These are phyloP conservation scores for Microtus montanus DNA, from an alignment of 2,113 vertebrate genomes.

Conservation along the genomic window DNA sequence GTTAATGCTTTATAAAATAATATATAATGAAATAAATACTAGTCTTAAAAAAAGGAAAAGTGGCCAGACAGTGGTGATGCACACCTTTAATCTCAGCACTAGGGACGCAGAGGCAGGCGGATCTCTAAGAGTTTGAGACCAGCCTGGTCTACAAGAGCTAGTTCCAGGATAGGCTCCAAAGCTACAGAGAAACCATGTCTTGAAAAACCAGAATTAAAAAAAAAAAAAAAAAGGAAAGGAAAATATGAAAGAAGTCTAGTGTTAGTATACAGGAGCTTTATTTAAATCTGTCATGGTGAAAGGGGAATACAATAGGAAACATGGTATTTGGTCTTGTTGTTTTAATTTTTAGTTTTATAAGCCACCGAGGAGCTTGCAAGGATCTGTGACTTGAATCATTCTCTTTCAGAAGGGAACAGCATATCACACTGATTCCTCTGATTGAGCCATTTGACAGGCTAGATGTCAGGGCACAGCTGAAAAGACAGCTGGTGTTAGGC, in stretches of 20 bases:
- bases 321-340: neutral
- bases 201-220: neutral
- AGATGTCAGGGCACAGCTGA: constrained; percentile 68
- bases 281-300: neutral
- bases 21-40: neutral
- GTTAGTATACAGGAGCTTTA: neutral
- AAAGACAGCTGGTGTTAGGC: constrained; percentile 63
- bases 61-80: no score
- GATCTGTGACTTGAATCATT: constrained; percentile 23
- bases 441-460: constrained; percentile 66
- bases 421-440: constrained; percentile 31
- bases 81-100: no score
- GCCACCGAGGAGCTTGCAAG: constrained; percentile 1
- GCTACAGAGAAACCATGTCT: no score
- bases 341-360: neutral
- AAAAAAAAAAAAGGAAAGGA: neutral
- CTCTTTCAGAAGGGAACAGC: neutral
- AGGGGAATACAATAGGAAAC: neutral
- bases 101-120: no score
- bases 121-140: no score
- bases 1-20: neutral
- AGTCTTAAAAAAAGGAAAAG: neutral
- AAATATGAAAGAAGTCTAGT: neutral
- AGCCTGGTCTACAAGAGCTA: no score
- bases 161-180: no score